Evolutionary conservation across 2,888 invertebrate genomes (phyloP).

Genomic region (Oscheius myriophilus): DNA sequence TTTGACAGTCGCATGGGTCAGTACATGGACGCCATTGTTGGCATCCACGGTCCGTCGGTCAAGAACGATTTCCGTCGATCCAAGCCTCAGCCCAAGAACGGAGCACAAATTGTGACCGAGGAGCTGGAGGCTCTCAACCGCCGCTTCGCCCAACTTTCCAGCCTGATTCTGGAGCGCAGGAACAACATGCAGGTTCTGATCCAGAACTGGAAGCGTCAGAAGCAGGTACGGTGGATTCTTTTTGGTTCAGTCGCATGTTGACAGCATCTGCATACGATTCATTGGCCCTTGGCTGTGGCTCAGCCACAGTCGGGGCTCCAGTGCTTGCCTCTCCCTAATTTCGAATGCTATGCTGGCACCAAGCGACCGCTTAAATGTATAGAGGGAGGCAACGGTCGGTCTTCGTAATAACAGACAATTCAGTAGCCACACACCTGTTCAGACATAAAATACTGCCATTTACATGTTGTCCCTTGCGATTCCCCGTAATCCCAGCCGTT

Average conservation of each 20-base stretch:
- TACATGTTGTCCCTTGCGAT: constrained; percentile 1
- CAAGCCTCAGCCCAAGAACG: constrained; percentile 68
- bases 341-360: constrained; percentile 2
- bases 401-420: neutral
- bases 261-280: constrained; percentile 3
- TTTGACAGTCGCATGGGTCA: constrained; percentile 86
- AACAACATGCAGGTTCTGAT: constrained; percentile 69
- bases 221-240: constrained; percentile 64
- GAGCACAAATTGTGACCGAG: constrained; percentile 65
- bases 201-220: constrained; percentile 70
- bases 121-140: constrained; percentile 70
- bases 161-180: constrained; percentile 69
- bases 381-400: no score
- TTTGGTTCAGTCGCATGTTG: constrained; percentile 20
- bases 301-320: constrained; percentile 1
- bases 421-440: constrained; percentile 1
- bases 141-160: constrained; percentile 70
- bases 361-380: no score
- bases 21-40: constrained; percentile 82
- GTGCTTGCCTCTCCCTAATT: constrained; percentile 11
- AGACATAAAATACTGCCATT: neutral
- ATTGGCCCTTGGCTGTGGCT: neutral
- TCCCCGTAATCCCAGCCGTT: neutral
- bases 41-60: constrained; percentile 63
- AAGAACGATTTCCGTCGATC: constrained; percentile 59